Evolutionary conservation across 2,888 invertebrate genomes (phyloP).

Genomic region (Margaritifera margaritifera): DNA sequence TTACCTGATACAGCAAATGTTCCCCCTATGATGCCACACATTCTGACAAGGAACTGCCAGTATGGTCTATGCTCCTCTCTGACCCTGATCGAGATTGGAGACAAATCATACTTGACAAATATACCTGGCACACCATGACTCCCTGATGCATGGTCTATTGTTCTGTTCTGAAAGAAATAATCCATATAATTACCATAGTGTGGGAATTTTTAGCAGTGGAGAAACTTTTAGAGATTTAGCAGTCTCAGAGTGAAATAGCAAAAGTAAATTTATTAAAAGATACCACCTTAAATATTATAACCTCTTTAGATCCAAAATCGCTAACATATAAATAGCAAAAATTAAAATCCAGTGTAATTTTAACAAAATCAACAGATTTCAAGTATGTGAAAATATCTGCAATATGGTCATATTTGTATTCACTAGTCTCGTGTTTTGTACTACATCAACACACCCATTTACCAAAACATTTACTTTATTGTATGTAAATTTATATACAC

Average conservation of each 20-base stretch:
- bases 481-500: no score
- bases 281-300: no score
- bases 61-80: constrained; percentile 67
- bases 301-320: no score
- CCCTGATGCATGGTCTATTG: constrained; percentile 82
- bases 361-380: no score
- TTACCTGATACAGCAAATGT: constrained; percentile 86
- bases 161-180: constrained; percentile 78
- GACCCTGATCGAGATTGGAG: constrained; percentile 84
- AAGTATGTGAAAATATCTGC: no score
- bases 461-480: no score
- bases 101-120: constrained; percentile 95
- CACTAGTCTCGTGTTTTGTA: no score
- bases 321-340: no score
- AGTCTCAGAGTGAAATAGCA: neutral
- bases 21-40: constrained; percentile 94
- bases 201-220: neutral
- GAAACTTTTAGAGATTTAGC: neutral
- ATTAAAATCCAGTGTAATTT: no score
- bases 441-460: no score
- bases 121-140: constrained; percentile 96
- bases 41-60: constrained; percentile 85
- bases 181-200: neutral
- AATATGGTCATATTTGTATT: no score
- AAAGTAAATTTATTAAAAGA: neutral